Conservation (phyloP, 2,113 vertebrate species). For the Acanthochromis polyacanthus region DNA sequence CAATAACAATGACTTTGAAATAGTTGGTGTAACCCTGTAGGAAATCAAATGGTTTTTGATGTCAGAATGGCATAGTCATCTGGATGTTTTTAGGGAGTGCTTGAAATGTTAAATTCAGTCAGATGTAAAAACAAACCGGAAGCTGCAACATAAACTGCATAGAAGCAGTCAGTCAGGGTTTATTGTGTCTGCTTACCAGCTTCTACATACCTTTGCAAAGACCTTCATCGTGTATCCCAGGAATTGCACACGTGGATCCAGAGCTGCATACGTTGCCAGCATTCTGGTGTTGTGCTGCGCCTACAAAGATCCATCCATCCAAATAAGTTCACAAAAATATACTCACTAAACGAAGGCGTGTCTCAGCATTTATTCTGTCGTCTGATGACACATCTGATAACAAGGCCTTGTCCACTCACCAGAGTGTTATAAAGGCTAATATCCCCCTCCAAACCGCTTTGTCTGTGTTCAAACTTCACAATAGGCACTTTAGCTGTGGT, state of each 20-base stretch:
- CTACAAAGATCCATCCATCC: conserved; percentile 68
- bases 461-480: conserved; percentile 97
- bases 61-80: no score
- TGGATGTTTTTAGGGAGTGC: no score
- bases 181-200: neutral
- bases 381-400: neutral
- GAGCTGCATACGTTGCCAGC: conserved; percentile 96
- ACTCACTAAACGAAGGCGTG: no score
- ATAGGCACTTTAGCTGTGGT: conserved; percentile 99
- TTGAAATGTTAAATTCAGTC: no score
- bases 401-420: conserved; percentile 82
- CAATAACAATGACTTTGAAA: no score
- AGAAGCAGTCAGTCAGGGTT: no score
- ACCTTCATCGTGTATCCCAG: conserved; percentile 99
- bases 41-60: no score
- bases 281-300: conserved; percentile 98
- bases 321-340: neutral
- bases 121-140: no score
- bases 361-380: no score
- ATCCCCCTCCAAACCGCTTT: conserved; percentile 96
- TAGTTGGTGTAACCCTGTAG: no score
- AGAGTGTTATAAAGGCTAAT: conserved; percentile 99
- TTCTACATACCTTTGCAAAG: conserved; percentile 91
- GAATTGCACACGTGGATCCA: conserved; percentile 95
- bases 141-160: no score